phyloP scores from a whole-genome alignment of 2,888 invertebrate genomes.

The Campoplex capitator region DNA sequence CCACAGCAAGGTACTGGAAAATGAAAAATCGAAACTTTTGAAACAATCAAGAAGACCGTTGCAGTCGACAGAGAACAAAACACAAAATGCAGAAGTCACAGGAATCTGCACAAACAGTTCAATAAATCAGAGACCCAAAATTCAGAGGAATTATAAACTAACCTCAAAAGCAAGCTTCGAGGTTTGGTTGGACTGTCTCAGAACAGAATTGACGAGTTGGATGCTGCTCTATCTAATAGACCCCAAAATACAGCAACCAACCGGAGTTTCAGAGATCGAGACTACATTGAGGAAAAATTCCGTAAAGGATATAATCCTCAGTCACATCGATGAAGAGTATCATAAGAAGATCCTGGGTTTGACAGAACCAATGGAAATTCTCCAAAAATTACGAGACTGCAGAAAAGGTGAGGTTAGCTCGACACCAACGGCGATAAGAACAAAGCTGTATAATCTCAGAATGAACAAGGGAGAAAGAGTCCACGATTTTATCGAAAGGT shows the following conservation, averaged over 20 bases:
- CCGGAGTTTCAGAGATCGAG: constrained; percentile 41
- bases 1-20: constrained; percentile 32
- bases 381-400: constrained; percentile 54
- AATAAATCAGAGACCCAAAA: constrained; percentile 12
- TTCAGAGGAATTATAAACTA: constrained; percentile 59
- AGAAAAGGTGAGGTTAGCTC: constrained; percentile 60
- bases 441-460: constrained; percentile 47
- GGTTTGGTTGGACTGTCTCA: constrained; percentile 65
- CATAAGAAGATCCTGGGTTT: constrained; percentile 65
- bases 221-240: constrained; percentile 60
- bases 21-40: constrained; percentile 5
- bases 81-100: constrained; percentile 14
- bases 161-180: constrained; percentile 64
- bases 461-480: constrained; percentile 55
- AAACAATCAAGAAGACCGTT: constrained; percentile 4
- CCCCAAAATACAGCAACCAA: constrained; percentile 46
- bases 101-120: constrained; percentile 6
- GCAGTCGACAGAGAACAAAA: constrained; percentile 21
- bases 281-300: constrained; percentile 63
- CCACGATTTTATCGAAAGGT: constrained; percentile 61
- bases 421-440: constrained; percentile 65
- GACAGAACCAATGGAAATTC: constrained; percentile 62
- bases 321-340: constrained; percentile 65
- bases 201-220: constrained; percentile 66
- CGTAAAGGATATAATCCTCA: constrained; percentile 65